A percentile compares a stretch with the other conserved stretches of the same genome.
phyloP scores from a whole-genome alignment of 2,797 vertebrate genomes.

The Eulemur rubriventer region DNA sequence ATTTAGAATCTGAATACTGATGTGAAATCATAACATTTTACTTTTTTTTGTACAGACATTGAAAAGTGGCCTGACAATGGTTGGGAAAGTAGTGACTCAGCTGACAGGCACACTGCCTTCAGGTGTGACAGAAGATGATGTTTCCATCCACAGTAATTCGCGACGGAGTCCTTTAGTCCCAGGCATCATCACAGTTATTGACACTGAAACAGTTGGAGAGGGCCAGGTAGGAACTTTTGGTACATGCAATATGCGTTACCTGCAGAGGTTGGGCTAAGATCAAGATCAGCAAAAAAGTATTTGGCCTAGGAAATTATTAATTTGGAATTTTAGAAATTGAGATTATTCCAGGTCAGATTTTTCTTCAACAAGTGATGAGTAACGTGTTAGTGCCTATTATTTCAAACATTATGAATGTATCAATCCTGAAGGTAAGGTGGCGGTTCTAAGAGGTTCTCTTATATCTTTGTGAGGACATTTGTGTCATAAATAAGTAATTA shows the following conservation, averaged over 20 bases:
- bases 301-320: not conserved
- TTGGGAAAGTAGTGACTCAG: slow-evolving; percentile 98
- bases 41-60: slow-evolving; percentile 88
- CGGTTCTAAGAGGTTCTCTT: slow-evolving; percentile 51
- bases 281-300: slow-evolving; percentile 71
- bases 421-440: slow-evolving; percentile 52
- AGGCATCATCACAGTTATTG: slow-evolving; percentile 96
- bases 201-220: slow-evolving; percentile 94
- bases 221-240: slow-evolving; percentile 91
- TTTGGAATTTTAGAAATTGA: not conserved
- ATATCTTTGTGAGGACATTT: slow-evolving; percentile 56
- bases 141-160: slow-evolving; percentile 89
- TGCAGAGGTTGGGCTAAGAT: not conserved
- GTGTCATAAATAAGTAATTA: slow-evolving; percentile 45
- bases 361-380: not conserved
- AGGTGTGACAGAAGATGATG: slow-evolving; percentile 92
- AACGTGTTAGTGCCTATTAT: not conserved
- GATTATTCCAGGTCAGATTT: not conserved
- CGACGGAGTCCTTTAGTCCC: slow-evolving; percentile 93
- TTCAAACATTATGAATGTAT: slow-evolving; percentile 35
- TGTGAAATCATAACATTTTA: not conserved
- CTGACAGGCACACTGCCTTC: slow-evolving; percentile 94
- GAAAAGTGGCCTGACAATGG: slow-evolving; percentile 97
- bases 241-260: not conserved
- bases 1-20: not conserved